Conservation (phyloP, 2,113 vertebrate species). For the Cephalopholis sonnerati region DNA sequence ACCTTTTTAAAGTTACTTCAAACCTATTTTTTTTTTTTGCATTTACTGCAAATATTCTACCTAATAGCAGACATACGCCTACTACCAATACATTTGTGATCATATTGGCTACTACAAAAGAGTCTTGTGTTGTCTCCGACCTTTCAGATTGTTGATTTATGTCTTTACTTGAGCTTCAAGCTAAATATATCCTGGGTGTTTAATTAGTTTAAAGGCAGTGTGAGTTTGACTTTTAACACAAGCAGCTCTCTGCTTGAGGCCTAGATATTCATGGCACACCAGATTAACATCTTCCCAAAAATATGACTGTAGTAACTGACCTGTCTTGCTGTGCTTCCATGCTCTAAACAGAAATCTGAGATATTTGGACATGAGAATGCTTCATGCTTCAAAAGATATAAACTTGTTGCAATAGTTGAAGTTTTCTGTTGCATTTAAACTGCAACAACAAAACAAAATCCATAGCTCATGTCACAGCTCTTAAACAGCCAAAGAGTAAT, state of each 20-base stretch:
- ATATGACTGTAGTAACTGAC: constrained; percentile 37
- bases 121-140: too few relatives aligned
- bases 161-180: background rate
- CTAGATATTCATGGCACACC: constrained; percentile 63
- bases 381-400: background rate
- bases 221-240: constrained; percentile 28
- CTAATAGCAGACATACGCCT: too few relatives aligned
- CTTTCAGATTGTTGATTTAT: background rate
- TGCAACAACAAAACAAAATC: background rate
- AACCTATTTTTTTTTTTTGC: too few relatives aligned
- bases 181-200: constrained; percentile 6
- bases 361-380: background rate
- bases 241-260: constrained; percentile 35
- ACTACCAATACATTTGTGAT: too few relatives aligned
- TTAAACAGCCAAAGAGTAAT: constrained; percentile 7
- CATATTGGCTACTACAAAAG: too few relatives aligned
- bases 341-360: background rate
- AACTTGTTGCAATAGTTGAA: background rate
- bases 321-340: background rate
- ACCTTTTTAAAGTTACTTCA: too few relatives aligned
- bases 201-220: background rate
- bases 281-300: constrained; percentile 73
- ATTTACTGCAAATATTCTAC: too few relatives aligned
- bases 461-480: background rate
- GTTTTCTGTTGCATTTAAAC: background rate